Evolutionary conservation across 2,888 invertebrate genomes (phyloP), one percentile per base, ranked within the genome.

Genomic region (Eupithecia pulchellata): DNA sequence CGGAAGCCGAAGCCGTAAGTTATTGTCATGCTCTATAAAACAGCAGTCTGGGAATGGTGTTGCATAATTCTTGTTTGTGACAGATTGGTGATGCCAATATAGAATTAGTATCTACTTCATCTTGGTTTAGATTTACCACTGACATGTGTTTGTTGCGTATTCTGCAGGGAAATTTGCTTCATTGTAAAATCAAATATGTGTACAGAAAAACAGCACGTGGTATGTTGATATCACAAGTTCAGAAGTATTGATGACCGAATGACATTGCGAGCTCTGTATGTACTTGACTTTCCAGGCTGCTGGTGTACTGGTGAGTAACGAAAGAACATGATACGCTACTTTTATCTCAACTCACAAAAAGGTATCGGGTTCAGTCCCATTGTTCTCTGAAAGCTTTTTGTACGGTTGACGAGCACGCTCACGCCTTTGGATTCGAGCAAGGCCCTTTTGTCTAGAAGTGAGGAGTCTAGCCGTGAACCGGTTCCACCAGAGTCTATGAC

Each of bases 381-480:
- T 92, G 91, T 92, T 86, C 81, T 79, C 81, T 89, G 86, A 90
- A 93, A 86, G 82, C 79, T 82, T 83, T 81, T 77, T 77, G 79
- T 78, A 84, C 82, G 83, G 83, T 84, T 78, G 78, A 77, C 82
- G 86, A 82, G 82, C 86, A 84, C 85, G 84, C 82, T 85, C 80
- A 79, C 78, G 85, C 86, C 84, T 89, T 87, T 87, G 86, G 88
- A 87, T 86, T 82, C 81, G 72, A 85, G 86, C 85, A 86, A 86
- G 87, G 87, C 82, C 81, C 81, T 78, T 78, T 84, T 84, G 87
- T 88, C 81, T 85, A 84, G 82, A n/a, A 42, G 42, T n/a, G 85
- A 84, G 84, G 79, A 86, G 83, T 85, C 88, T 86, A 85, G 84
- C 86, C 87, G 83, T 79, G 82, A 89, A 91, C 91, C 90, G 91